Base-by-base conservation (phyloP, 1,140 invertebrate genomes). In the Scaptomyza pallida region DNA sequence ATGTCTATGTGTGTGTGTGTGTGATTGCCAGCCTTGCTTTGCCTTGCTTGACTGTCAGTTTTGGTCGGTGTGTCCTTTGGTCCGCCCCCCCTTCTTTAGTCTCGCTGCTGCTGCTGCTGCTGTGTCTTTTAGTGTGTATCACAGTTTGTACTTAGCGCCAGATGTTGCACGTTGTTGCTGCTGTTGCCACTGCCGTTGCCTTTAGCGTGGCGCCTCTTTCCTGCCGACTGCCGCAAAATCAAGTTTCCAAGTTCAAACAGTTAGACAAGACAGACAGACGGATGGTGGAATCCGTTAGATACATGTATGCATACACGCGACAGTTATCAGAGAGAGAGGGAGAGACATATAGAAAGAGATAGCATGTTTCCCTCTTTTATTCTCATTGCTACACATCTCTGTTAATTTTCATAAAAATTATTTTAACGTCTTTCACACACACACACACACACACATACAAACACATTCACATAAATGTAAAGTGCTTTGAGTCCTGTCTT, bases 61-160 rank as follows among this genome's bases (percentile, higher is more conserved):
- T 57, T 43, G 6, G 33, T 68, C 33, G 26, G 47, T 44, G 6
- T 40, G 45, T 30, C 33, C 13, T 43, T 55, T 35, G 35, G 33
- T 62, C 23, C 44, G 19, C 44, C 67, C 63, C 45, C 33, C 52
- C 48, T 57, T 70, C 52, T 52, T 33, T 72, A 56, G 50, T 12
- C n/a, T n/a, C n/a, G n/a, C n/a, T n/a, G n/a, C n/a, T 67, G 68
- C 61, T 61, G n/a, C 47, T 33, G 50, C 52, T 62, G 55, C 21
- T 73, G 69, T 67, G 48, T 69, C 52, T 75, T 57, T 40, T 45
- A 65, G 82, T 86, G 78, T 86, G 82, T 86, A 86, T 86, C 81
- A 86, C 83, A 69, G 83, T 88, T 86, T 88, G 74, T 86, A 88
- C 81, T 86, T 88, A 88, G 81, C 78, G 82, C 83, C 82, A 88